phyloP scores from a whole-genome alignment of 2,113 vertebrate genomes.

The Chloebia gouldiae region DNA sequence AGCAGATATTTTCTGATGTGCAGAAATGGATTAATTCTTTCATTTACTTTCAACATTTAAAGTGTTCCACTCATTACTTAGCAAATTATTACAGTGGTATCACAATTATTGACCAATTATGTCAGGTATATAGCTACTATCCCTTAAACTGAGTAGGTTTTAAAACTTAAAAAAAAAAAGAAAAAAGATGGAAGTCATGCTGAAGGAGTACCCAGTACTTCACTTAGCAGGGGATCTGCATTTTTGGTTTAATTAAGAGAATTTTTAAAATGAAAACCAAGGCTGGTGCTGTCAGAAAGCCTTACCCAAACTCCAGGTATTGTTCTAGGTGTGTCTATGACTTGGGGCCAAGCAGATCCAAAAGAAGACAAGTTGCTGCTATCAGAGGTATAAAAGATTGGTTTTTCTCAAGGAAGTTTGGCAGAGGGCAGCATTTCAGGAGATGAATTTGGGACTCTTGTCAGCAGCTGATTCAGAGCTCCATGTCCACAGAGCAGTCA shows the following conservation, averaged over 20 bases:
- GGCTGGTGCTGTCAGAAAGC: not conserved
- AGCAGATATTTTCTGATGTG: not conserved
- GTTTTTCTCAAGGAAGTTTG: not conserved
- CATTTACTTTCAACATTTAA: not conserved
- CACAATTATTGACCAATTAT: not conserved
- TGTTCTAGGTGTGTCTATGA: not conserved
- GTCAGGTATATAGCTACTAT: not conserved
- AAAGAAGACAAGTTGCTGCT: not conserved
- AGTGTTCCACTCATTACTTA: not conserved
- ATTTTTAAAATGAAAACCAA: not conserved
- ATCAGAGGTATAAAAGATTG: not conserved
- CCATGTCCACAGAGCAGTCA: not conserved
- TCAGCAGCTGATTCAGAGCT: not conserved
- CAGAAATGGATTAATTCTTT: not conserved
- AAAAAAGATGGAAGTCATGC: not conserved
- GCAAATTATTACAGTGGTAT: not conserved
- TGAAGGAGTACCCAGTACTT: not conserved
- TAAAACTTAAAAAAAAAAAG: not conserved
- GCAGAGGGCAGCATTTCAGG: not conserved
- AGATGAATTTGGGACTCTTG: not conserved
- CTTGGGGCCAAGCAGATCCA: not conserved
- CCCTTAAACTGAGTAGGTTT: not conserved
- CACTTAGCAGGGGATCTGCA: not conserved
- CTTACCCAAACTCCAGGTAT: not conserved
- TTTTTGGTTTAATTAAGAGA: not conserved